Evolutionary conservation across 2,797 vertebrate species (phyloP), one percentile per base, ranked within the genome.

Genomic region (Micrastur ruficollis): DNA sequence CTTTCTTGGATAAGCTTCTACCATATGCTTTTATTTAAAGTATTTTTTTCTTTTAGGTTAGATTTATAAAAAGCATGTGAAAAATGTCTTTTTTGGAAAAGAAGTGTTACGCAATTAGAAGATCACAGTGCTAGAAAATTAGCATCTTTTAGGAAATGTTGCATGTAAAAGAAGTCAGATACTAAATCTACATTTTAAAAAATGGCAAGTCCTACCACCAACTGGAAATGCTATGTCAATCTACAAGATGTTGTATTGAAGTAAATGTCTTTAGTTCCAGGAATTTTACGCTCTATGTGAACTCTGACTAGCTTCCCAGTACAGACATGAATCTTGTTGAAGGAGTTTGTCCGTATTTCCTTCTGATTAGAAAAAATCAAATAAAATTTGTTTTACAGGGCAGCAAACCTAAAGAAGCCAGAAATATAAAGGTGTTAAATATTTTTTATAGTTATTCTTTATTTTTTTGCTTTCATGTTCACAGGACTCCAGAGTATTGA

Each of bases 11-110:
- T 97, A 76, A 84, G 67, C 49, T 96, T 97, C 83, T 85, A 81
- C 89, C 97, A 97, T 95, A 96, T 98, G 97, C 96, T 98, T 97
- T 97, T 96, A 95, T 97, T 98, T 97, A 97, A 97, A 89, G 89
- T 81, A 23, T 66, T 82, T 93, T 95, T 95, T 95, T 63, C 70
- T 95, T 95, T 95, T 95, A 95, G 59, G 84, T 93, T 97, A 80
- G 80, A 82, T 93, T 95, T 96, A 97, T 95, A 93, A 97, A 97
- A 97, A 96, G 79, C 88, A 96, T 92, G 88, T 96, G 90, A 95
- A 82, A 94, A 96, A 91, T 95, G 58, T 86, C 91, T 71, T 80
- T 95, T 90, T 89, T 81, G 49, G 81, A 95, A 85, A 91, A 90
- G 38, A 93, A 94, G 84, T 93, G 84, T 95, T 96, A 93, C 3